A percentile compares a stretch with the other conserved stretches of the same genome.
These are phyloP conservation scores for Cephalotes varians DNA, from an alignment of 2,888 invertebrate species.

Conservation along the genomic window DNA sequence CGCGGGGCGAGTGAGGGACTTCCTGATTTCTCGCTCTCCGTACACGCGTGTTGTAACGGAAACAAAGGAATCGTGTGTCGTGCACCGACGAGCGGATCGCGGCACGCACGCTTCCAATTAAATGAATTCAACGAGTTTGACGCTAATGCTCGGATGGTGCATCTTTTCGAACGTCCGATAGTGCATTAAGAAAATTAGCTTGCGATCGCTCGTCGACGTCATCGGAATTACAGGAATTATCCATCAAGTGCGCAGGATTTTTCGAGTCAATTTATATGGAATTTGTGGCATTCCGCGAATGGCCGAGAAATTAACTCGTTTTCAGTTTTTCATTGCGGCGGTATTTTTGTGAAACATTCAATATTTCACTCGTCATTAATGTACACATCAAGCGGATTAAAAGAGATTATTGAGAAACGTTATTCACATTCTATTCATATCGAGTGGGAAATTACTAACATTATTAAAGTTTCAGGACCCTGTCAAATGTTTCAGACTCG, in stretches of 20 bases:
- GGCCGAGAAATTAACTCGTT: neutral
- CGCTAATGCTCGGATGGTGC: neutral
- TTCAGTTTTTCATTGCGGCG: neutral
- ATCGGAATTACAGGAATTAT: neutral
- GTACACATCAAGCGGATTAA: neutral
- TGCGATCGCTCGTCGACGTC: neutral
- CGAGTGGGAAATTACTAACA: neutral
- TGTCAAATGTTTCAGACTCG: neutral
- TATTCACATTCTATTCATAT: neutral
- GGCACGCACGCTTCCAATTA: slow-evolving; percentile 40
- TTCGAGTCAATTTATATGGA: neutral
- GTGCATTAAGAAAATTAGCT: slow-evolving; percentile 36
- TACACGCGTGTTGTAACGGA: slow-evolving; percentile 48
- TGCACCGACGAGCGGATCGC: neutral
- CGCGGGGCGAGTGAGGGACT: slow-evolving; percentile 44
- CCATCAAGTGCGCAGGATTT: neutral
- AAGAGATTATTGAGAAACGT: neutral
- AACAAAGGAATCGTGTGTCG: slow-evolving; percentile 58
- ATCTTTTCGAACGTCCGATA: slow-evolving; percentile 23
- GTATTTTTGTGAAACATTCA: neutral
- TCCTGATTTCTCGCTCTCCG: slow-evolving; percentile 59
- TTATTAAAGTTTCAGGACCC: neutral
- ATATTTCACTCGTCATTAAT: neutral
- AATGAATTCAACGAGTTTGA: slow-evolving; percentile 26
- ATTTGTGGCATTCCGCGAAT: neutral